These are phyloP conservation scores for Noctua comes DNA, from an alignment of 2,888 invertebrate species.

Conservation along the genomic window DNA sequence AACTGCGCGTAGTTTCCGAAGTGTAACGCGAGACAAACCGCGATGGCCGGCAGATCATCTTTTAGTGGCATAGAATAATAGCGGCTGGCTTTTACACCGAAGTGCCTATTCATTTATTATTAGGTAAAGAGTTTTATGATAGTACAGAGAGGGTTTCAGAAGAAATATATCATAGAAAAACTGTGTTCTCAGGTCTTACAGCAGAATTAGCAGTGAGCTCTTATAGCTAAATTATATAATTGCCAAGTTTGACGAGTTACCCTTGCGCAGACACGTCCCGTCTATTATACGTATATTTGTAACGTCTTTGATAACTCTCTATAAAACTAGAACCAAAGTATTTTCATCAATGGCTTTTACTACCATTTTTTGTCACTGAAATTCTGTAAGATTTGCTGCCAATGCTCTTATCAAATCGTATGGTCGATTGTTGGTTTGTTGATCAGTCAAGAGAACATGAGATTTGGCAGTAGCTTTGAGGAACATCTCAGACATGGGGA, in stretches of 20 bases:
- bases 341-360: background rate
- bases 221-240: background rate
- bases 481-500: background rate
- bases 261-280: background rate
- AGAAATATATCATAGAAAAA: background rate
- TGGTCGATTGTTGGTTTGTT: background rate
- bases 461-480: background rate
- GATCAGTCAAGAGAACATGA: background rate
- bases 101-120: background rate
- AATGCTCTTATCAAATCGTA: background rate
- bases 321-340: background rate
- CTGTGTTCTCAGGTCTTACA: too few relatives aligned
- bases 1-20: background rate
- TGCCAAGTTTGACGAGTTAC: background rate
- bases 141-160: background rate
- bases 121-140: background rate
- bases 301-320: background rate
- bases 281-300: background rate
- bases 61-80: conserved; percentile 3
- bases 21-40: conserved; percentile 48
- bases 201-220: too few relatives aligned
- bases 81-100: conserved; percentile 35
- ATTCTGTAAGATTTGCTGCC: background rate
- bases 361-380: background rate
- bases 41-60: conserved; percentile 44